A percentile compares a stretch with the other conserved stretches of the same genome.
Evolutionary conservation across 2,113 vertebrate species (phyloP).

Genomic region (Nothoprocta perdicaria): DNA sequence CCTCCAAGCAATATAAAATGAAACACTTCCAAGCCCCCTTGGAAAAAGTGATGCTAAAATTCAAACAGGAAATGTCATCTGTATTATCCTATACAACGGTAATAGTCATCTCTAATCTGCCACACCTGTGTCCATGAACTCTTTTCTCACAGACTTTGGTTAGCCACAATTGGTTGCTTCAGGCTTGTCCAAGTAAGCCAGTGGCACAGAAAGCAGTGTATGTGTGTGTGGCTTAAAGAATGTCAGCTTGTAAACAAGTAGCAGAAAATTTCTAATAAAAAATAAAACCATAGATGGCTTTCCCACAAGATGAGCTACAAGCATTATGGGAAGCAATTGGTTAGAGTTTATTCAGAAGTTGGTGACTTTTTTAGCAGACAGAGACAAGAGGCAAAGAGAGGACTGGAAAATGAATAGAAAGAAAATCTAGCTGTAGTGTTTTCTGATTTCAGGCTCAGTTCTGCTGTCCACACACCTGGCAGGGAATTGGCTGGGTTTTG

Average conservation of each 20-base stretch:
- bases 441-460: neutral
- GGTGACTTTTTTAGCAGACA: neutral
- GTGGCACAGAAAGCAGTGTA: neutral
- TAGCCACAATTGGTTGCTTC: neutral
- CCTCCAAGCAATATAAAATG: neutral
- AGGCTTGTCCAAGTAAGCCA: neutral
- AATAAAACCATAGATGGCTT: constrained; percentile 19
- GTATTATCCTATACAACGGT: neutral
- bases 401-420: neutral
- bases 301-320: neutral
- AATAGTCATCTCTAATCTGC: neutral
- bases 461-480: neutral
- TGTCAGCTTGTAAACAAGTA: neutral
- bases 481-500: neutral
- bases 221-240: neutral
- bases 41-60: neutral
- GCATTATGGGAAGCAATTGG: neutral
- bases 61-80: neutral
- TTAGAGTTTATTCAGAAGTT: neutral
- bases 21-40: constrained; percentile 17
- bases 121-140: neutral
- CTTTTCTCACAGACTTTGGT: neutral
- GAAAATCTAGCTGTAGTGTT: neutral
- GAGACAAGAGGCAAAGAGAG: neutral
- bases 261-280: neutral